Percentiles rank a stretch among this genome's conserved stretches.
Conservation (phyloP, 2,797 vertebrate species). For the Tachyglossus aculeatus region DNA sequence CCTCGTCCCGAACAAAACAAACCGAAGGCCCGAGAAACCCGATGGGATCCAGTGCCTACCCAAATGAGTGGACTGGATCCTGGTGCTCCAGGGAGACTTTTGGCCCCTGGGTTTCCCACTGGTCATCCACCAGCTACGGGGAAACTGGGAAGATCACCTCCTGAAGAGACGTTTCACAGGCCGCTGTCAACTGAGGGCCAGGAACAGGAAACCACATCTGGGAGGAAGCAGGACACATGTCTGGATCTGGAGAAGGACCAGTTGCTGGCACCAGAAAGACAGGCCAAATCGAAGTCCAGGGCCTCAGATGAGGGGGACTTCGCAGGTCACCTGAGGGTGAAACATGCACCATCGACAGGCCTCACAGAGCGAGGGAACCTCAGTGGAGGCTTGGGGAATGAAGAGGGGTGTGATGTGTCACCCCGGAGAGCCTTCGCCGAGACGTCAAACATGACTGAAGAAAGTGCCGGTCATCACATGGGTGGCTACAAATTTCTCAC, state of each 20-base stretch:
- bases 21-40: not conserved
- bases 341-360: accelerated
- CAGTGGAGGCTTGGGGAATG: accelerated
- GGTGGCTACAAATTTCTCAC: not conserved
- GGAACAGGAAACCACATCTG: not conserved
- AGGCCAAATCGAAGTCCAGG: not conserved
- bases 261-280: not conserved
- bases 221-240: not conserved
- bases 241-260: not conserved
- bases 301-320: not conserved
- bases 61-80: not conserved
- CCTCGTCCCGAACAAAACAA: constrained; percentile 21
- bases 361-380: not conserved
- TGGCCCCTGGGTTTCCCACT: not conserved
- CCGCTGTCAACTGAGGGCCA: not conserved
- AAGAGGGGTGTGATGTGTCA: accelerated
- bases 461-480: not conserved
- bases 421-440: accelerated
- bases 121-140: not conserved
- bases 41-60: not conserved
- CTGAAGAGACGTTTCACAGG: not conserved
- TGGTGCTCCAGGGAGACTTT: not conserved
- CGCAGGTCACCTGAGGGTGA: accelerated
- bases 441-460: accelerated
- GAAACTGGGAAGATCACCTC: accelerated